These are phyloP conservation scores for Achatina immaculata DNA, from an alignment of 1,140 invertebrate species.

Conservation along the genomic window DNA sequence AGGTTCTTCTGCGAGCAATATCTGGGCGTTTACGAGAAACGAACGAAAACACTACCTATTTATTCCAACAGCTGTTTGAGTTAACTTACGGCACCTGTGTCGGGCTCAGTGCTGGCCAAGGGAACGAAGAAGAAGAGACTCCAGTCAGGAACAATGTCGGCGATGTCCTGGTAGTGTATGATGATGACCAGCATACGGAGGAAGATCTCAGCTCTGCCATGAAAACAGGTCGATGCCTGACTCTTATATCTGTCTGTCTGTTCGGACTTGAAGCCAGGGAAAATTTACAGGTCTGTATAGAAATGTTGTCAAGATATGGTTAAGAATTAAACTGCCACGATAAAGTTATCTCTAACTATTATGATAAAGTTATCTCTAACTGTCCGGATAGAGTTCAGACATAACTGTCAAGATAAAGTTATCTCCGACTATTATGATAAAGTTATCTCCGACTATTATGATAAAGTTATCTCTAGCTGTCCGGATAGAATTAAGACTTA, in stretches of 20 bases:
- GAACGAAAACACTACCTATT: neutral
- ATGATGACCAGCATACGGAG: neutral
- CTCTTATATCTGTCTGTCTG: neutral
- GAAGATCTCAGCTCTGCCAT: neutral
- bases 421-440: no score
- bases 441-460: no score
- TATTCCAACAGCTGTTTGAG: conserved; percentile 9
- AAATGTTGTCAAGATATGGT: neutral
- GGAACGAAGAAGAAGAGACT: neutral
- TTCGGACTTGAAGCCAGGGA: neutral
- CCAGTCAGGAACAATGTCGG: neutral
- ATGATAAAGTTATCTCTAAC: no score
- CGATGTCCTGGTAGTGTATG: neutral
- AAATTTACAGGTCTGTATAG: neutral
- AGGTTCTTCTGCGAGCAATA: neutral
- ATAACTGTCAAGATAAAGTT: no score
- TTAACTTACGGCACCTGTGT: neutral
- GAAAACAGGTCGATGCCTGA: neutral
- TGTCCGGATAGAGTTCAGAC: no score
- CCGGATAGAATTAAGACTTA: no score
- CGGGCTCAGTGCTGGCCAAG: neutral
- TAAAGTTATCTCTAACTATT: no score
- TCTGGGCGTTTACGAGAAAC: neutral
- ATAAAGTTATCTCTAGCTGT: no score
- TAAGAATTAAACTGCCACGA: no score